Evolutionary conservation across 2,113 vertebrate genomes (phyloP).

Genomic region (Oryzias celebensis): DNA sequence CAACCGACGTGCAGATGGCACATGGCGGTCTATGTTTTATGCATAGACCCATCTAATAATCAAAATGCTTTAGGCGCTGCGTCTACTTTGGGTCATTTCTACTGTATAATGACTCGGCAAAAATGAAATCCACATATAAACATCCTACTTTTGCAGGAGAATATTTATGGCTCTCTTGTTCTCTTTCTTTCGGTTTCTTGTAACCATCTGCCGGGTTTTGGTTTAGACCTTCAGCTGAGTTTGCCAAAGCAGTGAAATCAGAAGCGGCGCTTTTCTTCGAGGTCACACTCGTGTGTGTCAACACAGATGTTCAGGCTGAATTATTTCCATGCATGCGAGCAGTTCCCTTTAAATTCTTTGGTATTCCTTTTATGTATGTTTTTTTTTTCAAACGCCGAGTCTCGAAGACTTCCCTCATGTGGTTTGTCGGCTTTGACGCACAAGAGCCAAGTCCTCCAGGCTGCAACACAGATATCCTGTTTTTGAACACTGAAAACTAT

Average conservation of each 20-base stretch:
- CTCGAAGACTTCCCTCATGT: conserved; percentile 5
- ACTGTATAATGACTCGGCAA: not conserved
- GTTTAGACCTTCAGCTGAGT: not conserved
- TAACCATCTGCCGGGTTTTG: not conserved
- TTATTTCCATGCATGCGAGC: conserved; percentile 1
- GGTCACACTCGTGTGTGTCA: conserved; percentile 1
- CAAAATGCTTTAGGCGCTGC: not conserved
- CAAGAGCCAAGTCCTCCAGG: conserved; percentile 13
- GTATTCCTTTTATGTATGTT: conserved; percentile 8
- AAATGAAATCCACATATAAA: not conserved
- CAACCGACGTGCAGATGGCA: not conserved
- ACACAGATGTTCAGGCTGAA: not conserved
- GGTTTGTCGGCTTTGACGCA: conserved; percentile 9
- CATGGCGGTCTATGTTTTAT: not conserved
- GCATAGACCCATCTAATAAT: not conserved
- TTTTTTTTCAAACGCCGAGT: conserved; percentile 12
- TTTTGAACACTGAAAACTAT: conserved; percentile 5
- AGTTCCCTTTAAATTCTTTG: not conserved
- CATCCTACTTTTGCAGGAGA: too few relatives aligned
- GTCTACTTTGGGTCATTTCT: not conserved
- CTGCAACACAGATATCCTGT: conserved; percentile 7
- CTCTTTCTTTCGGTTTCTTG: too few relatives aligned
- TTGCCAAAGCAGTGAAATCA: not conserved
- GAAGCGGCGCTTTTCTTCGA: not conserved
- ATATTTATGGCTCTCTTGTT: too few relatives aligned